Conservation (phyloP, 2,113 vertebrate genomes). For the Grammomys dolichurus region DNA sequence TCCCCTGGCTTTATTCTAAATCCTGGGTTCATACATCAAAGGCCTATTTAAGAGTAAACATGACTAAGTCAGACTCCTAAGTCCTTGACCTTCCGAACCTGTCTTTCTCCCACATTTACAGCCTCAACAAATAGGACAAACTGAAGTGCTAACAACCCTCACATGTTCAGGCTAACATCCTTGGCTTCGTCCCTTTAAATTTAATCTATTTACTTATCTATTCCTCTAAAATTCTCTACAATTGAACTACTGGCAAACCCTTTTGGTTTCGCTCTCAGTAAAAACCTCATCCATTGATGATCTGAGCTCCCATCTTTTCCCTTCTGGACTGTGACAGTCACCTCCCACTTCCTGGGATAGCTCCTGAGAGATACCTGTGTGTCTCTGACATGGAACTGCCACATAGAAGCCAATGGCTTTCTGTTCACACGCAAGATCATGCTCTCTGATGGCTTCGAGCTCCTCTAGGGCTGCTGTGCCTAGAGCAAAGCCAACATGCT, state of each 20-base stretch:
- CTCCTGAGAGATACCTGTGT: not conserved
- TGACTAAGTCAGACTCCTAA: not conserved
- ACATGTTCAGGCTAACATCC: not conserved
- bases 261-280: not conserved
- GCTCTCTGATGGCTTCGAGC: not conserved
- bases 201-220: not conserved
- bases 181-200: not conserved
- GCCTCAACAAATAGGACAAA: not conserved
- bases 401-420: not conserved
- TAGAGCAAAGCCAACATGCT: not conserved
- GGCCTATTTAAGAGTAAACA: not conserved
- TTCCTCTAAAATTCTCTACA: not conserved
- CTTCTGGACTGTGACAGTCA: not conserved
- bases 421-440: not conserved
- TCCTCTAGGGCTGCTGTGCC: not conserved
- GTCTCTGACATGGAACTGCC: fast-evolving
- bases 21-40: not conserved
- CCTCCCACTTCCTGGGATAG: not conserved
- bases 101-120: not conserved
- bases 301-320: not conserved
- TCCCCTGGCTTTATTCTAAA: not conserved
- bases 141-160: not conserved
- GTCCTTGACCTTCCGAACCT: not conserved
- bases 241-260: not conserved
- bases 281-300: not conserved